Conservation (phyloP, 1,140 invertebrate genomes). For the Sipha flava region DNA sequence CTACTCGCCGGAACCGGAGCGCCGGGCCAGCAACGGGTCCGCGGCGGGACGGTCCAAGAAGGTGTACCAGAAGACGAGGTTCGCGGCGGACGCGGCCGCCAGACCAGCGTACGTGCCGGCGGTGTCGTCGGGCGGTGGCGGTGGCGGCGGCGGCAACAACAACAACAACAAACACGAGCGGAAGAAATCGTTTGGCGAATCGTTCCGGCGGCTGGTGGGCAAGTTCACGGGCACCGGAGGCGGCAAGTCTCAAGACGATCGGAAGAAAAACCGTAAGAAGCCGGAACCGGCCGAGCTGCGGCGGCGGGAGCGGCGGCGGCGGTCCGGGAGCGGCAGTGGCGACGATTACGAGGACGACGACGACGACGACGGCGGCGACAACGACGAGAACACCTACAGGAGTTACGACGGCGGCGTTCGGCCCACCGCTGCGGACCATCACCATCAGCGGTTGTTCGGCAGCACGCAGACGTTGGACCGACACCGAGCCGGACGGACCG, state of each 20-base stretch:
- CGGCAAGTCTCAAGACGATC: conserved; percentile 6
- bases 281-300: conserved; percentile 32
- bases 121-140: conserved; percentile 49
- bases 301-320: conserved; percentile 44
- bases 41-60: conserved; percentile 43
- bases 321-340: conserved; percentile 33
- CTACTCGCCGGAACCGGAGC: conserved; percentile 54
- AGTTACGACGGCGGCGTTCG: conserved; percentile 33
- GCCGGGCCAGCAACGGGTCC: conserved; percentile 34
- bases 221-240: conserved; percentile 62
- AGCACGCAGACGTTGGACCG: conserved; percentile 37
- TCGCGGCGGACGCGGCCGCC: conserved; percentile 53
- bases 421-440: background rate
- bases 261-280: conserved; percentile 33
- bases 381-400: conserved; percentile 30
- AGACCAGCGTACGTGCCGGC: background rate
- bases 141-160: conserved; percentile 53
- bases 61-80: conserved; percentile 56
- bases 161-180: conserved; percentile 45
- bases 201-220: conserved; percentile 65
- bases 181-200: conserved; percentile 48
- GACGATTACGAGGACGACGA: conserved; percentile 35
- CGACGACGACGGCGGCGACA: conserved; percentile 40
- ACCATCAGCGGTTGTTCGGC: conserved; percentile 33
- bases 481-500: conserved; percentile 36